Evolutionary conservation across 35 echinoderm and acorn worm species (phyloP).

Genomic region (Strongylocentrotus purpuratus): DNA sequence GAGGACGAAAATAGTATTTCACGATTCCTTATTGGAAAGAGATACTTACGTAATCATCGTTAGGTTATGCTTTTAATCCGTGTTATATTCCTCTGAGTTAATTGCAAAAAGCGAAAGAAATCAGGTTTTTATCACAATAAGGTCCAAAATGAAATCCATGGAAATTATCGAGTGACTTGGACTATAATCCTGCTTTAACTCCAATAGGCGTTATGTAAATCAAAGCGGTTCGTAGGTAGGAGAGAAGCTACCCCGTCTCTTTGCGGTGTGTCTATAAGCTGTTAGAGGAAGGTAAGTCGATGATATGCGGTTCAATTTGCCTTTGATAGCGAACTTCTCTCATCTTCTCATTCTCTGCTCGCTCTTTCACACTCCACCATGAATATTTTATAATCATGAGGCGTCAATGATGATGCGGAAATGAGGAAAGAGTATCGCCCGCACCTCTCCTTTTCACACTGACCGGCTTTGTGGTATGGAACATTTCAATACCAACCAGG

Average conservation of each 20-base stretch:
- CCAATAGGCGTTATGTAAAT: background rate
- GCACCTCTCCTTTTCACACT: background rate
- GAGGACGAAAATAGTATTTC: no score
- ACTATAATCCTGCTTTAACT: background rate
- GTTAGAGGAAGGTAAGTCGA: background rate
- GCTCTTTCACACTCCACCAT: background rate
- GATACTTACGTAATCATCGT: background rate
- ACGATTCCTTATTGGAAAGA: no score
- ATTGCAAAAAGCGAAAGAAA: background rate
- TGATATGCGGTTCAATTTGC: background rate
- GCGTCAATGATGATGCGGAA: background rate
- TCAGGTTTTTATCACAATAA: background rate
- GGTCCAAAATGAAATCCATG: background rate
- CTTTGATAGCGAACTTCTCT: background rate
- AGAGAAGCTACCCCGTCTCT: background rate
- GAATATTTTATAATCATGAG: constrained; percentile 4
- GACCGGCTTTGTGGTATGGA: background rate
- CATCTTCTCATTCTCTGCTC: background rate
- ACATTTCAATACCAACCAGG: background rate
- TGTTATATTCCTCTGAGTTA: background rate
- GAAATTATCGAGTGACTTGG: background rate
- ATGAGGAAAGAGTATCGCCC: background rate
- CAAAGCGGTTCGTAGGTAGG: background rate
- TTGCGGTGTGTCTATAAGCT: no score
- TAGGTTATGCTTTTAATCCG: background rate